Percentiles rank a stretch among this genome's conserved stretches.
Evolutionary conservation across 1,140 invertebrate genomes (phyloP).

Genomic region (Drosophila santomea): DNA sequence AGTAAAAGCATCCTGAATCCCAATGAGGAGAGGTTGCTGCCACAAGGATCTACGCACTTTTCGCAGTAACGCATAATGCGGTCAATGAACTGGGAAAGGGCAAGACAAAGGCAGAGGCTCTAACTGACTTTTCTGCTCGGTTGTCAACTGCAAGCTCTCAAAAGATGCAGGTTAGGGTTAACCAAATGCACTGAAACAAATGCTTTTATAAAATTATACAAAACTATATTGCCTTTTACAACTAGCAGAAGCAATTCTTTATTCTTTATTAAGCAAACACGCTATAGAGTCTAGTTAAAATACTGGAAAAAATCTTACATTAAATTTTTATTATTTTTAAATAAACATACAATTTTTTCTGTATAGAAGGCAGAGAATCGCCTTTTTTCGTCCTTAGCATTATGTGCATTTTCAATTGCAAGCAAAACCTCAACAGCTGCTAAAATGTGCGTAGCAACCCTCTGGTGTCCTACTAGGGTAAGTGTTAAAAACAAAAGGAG

Average conservation of each 20-base stretch:
- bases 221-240: too few relatives aligned
- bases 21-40: slow-evolving; percentile 13
- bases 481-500: slow-evolving; percentile 80
- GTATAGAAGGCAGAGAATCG: slow-evolving; percentile 16
- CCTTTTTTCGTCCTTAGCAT: slow-evolving; percentile 21
- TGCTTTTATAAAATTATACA: neutral
- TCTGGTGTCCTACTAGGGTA: slow-evolving; percentile 44
- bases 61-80: slow-evolving; percentile 66
- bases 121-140: slow-evolving; percentile 33
- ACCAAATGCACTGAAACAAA: slow-evolving; percentile 1
- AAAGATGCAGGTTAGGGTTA: slow-evolving; percentile 34
- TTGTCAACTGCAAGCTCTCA: slow-evolving; percentile 61
- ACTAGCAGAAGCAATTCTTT: too few relatives aligned
- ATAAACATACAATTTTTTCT: neutral
- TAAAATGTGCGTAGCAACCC: slow-evolving; percentile 74
- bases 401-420: slow-evolving; percentile 54
- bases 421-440: slow-evolving; percentile 71
- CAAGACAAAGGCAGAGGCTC: slow-evolving; percentile 37
- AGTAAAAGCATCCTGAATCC: slow-evolving; percentile 44
- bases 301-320: too few relatives aligned
- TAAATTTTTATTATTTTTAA: too few relatives aligned
- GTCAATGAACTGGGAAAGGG: slow-evolving; percentile 69
- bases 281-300: too few relatives aligned
- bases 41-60: slow-evolving; percentile 33
- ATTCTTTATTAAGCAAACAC: too few relatives aligned